These are phyloP conservation scores for Drosophila eohydei DNA, from an alignment of 2,888 invertebrate species.

Conservation along the genomic window DNA sequence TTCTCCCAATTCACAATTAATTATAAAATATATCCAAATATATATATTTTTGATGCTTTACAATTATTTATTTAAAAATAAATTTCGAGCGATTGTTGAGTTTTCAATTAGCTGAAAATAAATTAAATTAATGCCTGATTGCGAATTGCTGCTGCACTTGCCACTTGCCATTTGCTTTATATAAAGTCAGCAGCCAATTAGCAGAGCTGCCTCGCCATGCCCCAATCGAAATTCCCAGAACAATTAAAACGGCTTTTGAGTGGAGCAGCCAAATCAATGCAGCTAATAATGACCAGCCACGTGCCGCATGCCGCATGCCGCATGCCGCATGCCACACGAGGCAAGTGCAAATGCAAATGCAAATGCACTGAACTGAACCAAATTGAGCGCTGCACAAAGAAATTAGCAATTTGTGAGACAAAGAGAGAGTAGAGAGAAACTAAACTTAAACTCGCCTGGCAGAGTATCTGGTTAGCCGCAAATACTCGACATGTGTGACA, in stretches of 20 bases:
- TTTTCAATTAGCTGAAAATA: slow-evolving; percentile 5
- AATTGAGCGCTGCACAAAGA: slow-evolving; percentile 5
- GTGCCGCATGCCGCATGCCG: not conserved
- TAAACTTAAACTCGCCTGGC: not conserved
- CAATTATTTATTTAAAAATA: not conserved
- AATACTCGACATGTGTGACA: slow-evolving; percentile 3
- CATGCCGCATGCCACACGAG: slow-evolving; percentile 15
- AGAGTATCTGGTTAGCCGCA: slow-evolving; percentile 13
- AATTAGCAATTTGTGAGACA: not conserved
- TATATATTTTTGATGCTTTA: not conserved
- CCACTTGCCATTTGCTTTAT: not conserved
- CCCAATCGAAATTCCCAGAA: slow-evolving; percentile 7
- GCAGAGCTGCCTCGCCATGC: not conserved
- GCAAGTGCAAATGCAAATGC: not conserved
- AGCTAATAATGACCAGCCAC: slow-evolving; percentile 29
- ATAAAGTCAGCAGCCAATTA: slow-evolving; percentile 33
- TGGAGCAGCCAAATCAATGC: slow-evolving; percentile 26
- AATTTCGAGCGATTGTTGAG: not conserved
- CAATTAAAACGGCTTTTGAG: slow-evolving; percentile 23
- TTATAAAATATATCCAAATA: not conserved
- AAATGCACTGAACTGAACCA: slow-evolving; percentile 2
- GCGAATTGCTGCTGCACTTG: not conserved
- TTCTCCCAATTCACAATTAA: no score
- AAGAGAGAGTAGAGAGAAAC: not conserved
- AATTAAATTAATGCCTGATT: not conserved